These are phyloP conservation scores for Rhinichthys osculus DNA, from an alignment of 2,797 vertebrate genomes.

Conservation along the genomic window DNA sequence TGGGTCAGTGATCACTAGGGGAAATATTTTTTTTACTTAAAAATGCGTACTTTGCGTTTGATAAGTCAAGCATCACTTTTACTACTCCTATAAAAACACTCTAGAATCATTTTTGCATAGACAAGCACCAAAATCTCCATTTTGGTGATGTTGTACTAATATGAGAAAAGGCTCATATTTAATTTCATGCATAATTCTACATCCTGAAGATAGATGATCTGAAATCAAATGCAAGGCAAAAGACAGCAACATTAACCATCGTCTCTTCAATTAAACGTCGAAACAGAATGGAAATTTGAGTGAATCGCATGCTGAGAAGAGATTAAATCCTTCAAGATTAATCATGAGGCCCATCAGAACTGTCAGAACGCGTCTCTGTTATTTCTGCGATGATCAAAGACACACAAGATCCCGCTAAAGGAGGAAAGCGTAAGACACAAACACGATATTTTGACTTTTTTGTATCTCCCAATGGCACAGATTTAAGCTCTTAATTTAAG, in stretches of 20 bases:
- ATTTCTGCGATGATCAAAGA: neutral
- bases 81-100: neutral
- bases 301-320: slow-evolving; percentile 20
- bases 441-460: slow-evolving; percentile 10
- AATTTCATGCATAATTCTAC: slow-evolving; percentile 43
- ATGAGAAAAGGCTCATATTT: slow-evolving; percentile 17
- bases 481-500: slow-evolving; percentile 9
- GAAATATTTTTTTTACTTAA: slow-evolving; percentile 32
- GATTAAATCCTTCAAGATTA: slow-evolving; percentile 3
- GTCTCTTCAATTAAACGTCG: neutral
- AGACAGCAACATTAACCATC: neutral
- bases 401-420: neutral
- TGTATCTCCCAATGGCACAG: neutral
- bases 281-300: neutral
- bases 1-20: slow-evolving; percentile 24
- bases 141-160: neutral
- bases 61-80: neutral
- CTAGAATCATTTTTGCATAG: neutral
- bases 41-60: neutral
- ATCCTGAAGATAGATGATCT: slow-evolving; percentile 15
- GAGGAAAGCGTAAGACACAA: slow-evolving; percentile 13
- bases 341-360: neutral
- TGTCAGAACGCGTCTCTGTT: neutral
- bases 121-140: neutral
- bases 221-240: neutral